These are phyloP conservation scores for Ochotona princeps DNA, from an alignment of 2,113 vertebrate genomes.

Conservation along the genomic window DNA sequence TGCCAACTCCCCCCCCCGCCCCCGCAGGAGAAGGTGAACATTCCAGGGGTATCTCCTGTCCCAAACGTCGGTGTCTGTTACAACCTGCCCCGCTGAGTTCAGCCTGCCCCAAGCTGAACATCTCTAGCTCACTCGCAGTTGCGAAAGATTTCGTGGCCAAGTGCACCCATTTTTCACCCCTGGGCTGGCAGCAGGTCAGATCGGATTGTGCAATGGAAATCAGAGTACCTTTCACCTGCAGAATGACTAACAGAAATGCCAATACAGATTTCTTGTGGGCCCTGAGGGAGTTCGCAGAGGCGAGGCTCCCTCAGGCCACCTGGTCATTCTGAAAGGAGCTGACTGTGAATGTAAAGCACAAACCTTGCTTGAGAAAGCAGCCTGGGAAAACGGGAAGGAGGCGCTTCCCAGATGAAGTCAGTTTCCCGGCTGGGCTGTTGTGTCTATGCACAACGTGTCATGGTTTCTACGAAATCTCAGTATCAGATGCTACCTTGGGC, in stretches of 20 bases:
- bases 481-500: conserved; percentile 44
- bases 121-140: conserved; percentile 65
- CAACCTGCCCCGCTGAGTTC: conserved; percentile 3
- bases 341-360: conserved; percentile 67
- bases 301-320: conserved; percentile 7
- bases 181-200: conserved; percentile 72
- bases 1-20: neutral
- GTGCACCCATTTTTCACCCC: conserved; percentile 72
- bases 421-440: conserved; percentile 55
- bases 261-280: conserved; percentile 21
- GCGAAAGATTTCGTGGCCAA: conserved; percentile 74
- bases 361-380: conserved; percentile 65
- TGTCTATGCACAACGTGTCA: conserved; percentile 61
- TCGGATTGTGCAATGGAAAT: conserved; percentile 77
- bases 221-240: conserved; percentile 78
- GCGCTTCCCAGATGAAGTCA: conserved; percentile 74
- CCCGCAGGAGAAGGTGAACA: neutral
- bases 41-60: conserved; percentile 50
- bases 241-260: conserved; percentile 67
- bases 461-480: conserved; percentile 71
- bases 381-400: conserved; percentile 65
- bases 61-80: conserved; percentile 45
- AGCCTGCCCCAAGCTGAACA: conserved; percentile 49
- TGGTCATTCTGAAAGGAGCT: conserved; percentile 69
- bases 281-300: conserved; percentile 68